Percentiles rank a stretch among this genome's conserved stretches.
These are phyloP conservation scores for Paramormyrops kingsleyae DNA, from an alignment of 2,113 vertebrate species.

Conservation along the genomic window DNA sequence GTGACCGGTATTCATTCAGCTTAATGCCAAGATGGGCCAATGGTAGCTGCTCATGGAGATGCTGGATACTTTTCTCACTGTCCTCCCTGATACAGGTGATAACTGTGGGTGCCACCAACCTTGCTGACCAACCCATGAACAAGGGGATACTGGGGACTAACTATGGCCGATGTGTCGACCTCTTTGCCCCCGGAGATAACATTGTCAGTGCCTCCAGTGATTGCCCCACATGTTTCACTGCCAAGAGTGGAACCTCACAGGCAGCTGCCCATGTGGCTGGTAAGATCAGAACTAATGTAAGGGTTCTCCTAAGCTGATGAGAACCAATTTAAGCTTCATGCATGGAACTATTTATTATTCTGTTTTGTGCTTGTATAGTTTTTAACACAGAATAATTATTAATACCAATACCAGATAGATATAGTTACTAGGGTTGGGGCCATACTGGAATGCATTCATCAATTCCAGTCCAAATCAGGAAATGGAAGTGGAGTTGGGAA, in stretches of 20 bases:
- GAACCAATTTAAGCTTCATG: not conserved
- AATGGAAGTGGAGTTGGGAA: no score
- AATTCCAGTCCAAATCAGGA: no score
- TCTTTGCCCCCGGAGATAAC: conserved; percentile 83
- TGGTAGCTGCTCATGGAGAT: not conserved
- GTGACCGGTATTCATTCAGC: not conserved
- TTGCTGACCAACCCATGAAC: conserved; percentile 64
- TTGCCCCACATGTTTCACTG: conserved; percentile 77
- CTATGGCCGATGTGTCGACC: conserved; percentile 74
- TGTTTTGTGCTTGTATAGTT: not conserved
- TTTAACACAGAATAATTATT: not conserved
- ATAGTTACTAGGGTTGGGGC: not conserved
- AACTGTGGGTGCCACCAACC: conserved; percentile 76
- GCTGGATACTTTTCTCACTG: not conserved
- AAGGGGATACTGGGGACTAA: conserved; percentile 74
- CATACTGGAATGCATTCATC: no score
- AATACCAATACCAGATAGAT: not conserved
- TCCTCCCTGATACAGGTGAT: conserved; percentile 66
- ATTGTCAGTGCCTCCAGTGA: conserved; percentile 80
- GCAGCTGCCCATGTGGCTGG: conserved; percentile 80
- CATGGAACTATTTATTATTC: not conserved
- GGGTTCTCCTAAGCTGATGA: not conserved
- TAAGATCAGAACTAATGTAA: conserved; percentile 24
- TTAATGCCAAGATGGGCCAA: not conserved
- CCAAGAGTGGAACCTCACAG: conserved; percentile 78